phyloP scores from a whole-genome alignment of 2,888 invertebrate genomes.

The Laothoe populi region DNA sequence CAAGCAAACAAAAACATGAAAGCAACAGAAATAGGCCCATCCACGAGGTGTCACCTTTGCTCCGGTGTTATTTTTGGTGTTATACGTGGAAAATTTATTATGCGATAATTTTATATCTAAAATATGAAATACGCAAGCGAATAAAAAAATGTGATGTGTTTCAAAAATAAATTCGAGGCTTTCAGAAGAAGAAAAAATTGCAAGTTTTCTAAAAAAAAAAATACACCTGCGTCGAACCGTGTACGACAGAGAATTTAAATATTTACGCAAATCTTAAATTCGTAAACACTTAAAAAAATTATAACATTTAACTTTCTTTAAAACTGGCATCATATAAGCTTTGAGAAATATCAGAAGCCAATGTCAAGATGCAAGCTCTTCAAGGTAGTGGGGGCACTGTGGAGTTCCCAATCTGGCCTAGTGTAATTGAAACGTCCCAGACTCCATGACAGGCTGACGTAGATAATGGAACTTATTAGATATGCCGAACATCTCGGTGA shows the following conservation, averaged over 20 bases:
- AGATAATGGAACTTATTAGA: constrained; percentile 75
- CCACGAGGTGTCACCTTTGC: constrained; percentile 47
- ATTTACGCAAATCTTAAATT: too few relatives aligned
- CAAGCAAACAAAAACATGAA: constrained; percentile 68
- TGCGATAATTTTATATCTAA: not conserved
- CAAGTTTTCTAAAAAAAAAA: too few relatives aligned
- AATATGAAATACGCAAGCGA: too few relatives aligned
- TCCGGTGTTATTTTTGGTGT: constrained; percentile 51
- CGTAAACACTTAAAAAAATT: too few relatives aligned
- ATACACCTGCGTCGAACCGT: too few relatives aligned
- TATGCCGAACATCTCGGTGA: constrained; percentile 67
- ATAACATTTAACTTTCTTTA: too few relatives aligned
- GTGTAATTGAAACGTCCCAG: constrained; percentile 71
- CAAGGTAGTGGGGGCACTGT: constrained; percentile 32
- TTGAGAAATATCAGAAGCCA: constrained; percentile 9
- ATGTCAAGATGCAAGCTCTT: constrained; percentile 5
- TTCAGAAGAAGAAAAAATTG: too few relatives aligned
- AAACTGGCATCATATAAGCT: not conserved
- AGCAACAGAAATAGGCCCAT: constrained; percentile 59
- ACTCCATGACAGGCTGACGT: constrained; percentile 57
- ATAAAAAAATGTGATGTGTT: too few relatives aligned
- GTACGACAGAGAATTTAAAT: too few relatives aligned
- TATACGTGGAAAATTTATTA: constrained; percentile 1
- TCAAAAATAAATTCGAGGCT: too few relatives aligned
- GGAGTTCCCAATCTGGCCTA: constrained; percentile 51